These are phyloP conservation scores for Benthosema pterotum DNA, from an alignment of 2,797 vertebrate genomes.

Conservation along the genomic window DNA sequence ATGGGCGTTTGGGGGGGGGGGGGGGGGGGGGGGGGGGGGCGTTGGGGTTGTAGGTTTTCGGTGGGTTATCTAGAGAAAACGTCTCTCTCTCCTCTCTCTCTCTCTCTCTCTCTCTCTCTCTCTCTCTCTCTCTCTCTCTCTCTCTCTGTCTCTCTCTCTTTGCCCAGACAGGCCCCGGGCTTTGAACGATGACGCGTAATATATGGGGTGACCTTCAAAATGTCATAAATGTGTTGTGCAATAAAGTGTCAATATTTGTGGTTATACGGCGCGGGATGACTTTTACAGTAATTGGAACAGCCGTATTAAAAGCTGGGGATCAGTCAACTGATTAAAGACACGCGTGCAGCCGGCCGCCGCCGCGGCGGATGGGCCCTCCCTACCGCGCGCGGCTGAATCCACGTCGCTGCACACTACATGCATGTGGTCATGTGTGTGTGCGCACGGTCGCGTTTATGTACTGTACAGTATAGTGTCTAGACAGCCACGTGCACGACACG, in stretches of 20 bases:
- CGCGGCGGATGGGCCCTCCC: conserved; percentile 76
- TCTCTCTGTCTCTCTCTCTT: conserved; percentile 88
- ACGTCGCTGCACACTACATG: not conserved
- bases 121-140: conserved; percentile 89
- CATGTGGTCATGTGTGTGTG: too few species aligned
- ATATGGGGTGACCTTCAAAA: conserved; percentile 99
- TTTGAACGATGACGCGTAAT: conserved; percentile 94
- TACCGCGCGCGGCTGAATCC: conserved; percentile 61
- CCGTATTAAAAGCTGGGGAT: conserved; percentile 98
- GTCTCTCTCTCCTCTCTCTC: conserved; percentile 89
- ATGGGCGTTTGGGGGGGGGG: not conserved
- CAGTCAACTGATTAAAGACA: conserved; percentile 97
- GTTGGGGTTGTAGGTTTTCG: conserved; percentile 78
- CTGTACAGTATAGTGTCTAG: not conserved
- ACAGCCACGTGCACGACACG: not conserved
- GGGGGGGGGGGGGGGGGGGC: not conserved
- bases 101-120: conserved; percentile 88
- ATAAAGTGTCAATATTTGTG: conserved; percentile 99
- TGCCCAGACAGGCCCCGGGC: conserved; percentile 64
- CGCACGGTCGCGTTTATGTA: not conserved
- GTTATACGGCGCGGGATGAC: conserved; percentile 98
- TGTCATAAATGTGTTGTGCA: conserved; percentile 99
- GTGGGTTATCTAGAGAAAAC: conserved; percentile 85
- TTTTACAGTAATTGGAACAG: conserved; percentile 99
- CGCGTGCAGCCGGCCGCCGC: conserved; percentile 80